Evolutionary conservation across 2,888 invertebrate species (phyloP).

Genomic region (Chrysomela aeneicollis): DNA sequence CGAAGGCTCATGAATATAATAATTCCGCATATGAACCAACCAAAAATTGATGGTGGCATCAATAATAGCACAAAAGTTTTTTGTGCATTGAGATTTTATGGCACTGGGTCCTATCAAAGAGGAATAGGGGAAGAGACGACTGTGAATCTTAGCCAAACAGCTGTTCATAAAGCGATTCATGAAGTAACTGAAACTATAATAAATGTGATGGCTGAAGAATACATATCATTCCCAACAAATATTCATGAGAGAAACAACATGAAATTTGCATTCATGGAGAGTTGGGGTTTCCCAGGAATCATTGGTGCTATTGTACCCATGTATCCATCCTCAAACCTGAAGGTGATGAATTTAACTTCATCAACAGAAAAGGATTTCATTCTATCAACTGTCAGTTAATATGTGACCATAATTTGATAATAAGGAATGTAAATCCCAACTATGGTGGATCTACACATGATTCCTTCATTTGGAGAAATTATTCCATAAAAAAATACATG

Average conservation of each 20-base stretch:
- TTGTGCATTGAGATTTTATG: slow-evolving; percentile 8
- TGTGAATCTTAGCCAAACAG: background rate
- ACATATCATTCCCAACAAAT: background rate
- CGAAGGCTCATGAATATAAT: background rate
- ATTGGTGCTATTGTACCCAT: background rate
- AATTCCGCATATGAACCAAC: background rate
- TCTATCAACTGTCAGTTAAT: background rate
- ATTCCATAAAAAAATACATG: background rate
- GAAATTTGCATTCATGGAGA: background rate
- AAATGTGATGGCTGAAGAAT: slow-evolving; percentile 1
- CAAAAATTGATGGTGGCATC: background rate
- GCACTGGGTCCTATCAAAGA: background rate
- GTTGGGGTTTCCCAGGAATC: background rate
- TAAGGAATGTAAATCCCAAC: too few relatives aligned
- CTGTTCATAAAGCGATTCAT: slow-evolving; percentile 3
- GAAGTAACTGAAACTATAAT: background rate
- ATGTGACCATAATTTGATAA: too few relatives aligned
- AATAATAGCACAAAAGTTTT: background rate
- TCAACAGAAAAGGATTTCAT: background rate
- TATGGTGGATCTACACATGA: background rate
- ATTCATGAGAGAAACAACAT: background rate
- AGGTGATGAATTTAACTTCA: background rate
- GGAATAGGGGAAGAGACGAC: background rate
- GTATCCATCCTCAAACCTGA: background rate
- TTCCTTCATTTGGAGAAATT: background rate